phyloP scores from a whole-genome alignment of 1,140 invertebrate genomes.

The Pemphigus obesinymphae region DNA sequence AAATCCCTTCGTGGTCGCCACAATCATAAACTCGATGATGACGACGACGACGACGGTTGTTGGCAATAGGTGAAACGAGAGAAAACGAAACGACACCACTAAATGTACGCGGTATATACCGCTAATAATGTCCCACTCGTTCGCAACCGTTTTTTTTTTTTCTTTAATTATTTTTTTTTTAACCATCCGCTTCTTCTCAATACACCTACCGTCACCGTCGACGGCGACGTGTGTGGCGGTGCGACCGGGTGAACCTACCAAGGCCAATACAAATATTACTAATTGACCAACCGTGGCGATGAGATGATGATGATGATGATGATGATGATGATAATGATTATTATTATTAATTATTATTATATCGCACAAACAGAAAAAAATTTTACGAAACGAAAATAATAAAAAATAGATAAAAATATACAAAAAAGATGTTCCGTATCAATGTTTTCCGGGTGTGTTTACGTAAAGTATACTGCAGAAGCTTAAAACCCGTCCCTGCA shows the following conservation, averaged over 20 bases:
- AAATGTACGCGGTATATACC: background rate
- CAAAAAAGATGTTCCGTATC: too few relatives aligned
- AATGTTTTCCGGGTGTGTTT: too few relatives aligned
- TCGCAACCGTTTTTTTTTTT: background rate
- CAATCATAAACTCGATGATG: background rate
- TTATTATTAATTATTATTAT: background rate
- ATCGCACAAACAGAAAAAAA: background rate
- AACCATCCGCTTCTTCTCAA: background rate
- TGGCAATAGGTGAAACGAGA: slow-evolving; percentile 27
- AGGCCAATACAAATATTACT: slow-evolving; percentile 25
- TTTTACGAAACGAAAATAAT: background rate
- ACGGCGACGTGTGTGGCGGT: background rate
- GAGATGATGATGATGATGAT: background rate
- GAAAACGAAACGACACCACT: background rate
- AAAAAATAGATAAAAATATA: background rate
- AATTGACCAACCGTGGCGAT: slow-evolving; percentile 3
- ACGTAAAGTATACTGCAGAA: too few relatives aligned
- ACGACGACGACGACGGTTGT: background rate
- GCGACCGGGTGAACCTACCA: slow-evolving; percentile 16
- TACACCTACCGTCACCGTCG: background rate
- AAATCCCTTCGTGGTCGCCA: background rate
- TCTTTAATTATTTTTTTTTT: background rate
- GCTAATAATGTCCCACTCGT: background rate
- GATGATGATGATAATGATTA: background rate
- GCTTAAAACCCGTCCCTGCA: too few relatives aligned